These are phyloP conservation scores for Hermaeophaga mercurialis DNA, from an alignment of 2,888 invertebrate species.

Conservation along the genomic window DNA sequence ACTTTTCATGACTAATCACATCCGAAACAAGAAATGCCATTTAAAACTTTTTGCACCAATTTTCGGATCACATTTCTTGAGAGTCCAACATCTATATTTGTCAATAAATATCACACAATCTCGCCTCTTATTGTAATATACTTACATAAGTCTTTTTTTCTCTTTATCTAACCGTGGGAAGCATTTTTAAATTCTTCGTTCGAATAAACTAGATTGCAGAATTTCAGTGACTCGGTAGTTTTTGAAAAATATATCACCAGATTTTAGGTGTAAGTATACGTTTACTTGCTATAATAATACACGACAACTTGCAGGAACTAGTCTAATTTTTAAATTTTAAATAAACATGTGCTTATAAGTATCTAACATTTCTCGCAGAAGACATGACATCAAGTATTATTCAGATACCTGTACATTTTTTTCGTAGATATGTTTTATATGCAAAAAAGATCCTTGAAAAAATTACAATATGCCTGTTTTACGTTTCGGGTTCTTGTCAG, in stretches of 20 bases:
- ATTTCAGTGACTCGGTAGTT: slow-evolving; percentile 13
- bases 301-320: slow-evolving; percentile 27
- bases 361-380: slow-evolving; percentile 11
- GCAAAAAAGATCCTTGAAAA: slow-evolving; percentile 4
- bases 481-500: slow-evolving; percentile 4
- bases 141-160: neutral
- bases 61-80: no score
- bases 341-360: slow-evolving; percentile 24
- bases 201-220: slow-evolving; percentile 11
- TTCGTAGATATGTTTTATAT: slow-evolving; percentile 21
- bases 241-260: slow-evolving; percentile 2
- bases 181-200: slow-evolving; percentile 1
- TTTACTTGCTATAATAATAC: slow-evolving; percentile 17
- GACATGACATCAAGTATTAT: slow-evolving; percentile 16
- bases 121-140: neutral
- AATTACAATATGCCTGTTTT: slow-evolving; percentile 9
- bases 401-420: slow-evolving; percentile 16
- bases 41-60: no score
- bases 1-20: no score
- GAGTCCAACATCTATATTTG: no score
- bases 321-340: slow-evolving; percentile 20
- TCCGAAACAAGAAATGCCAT: no score
- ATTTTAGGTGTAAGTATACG: slow-evolving; percentile 3
- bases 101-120: no score
- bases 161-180: neutral